A percentile compares a stretch with the other conserved stretches of the same genome.
These are phyloP conservation scores for Diadromus collaris DNA, from an alignment of 2,888 invertebrate genomes.

Conservation along the genomic window DNA sequence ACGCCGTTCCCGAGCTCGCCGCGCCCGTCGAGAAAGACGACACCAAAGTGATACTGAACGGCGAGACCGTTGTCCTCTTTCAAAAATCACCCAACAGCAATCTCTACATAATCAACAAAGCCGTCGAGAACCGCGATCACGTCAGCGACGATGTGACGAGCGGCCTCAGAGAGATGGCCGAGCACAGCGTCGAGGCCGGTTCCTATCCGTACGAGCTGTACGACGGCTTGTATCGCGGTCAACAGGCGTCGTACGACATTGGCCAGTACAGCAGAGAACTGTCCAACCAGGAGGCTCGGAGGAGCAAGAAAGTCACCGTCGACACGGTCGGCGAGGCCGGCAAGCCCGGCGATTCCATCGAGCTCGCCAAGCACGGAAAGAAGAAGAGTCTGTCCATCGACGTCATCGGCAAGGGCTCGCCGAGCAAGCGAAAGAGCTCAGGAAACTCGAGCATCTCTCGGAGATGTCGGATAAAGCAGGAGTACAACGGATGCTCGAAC, in stretches of 20 bases:
- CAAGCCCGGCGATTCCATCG: constrained; percentile 57
- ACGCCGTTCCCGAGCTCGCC: constrained; percentile 30
- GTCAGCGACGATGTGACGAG: constrained; percentile 66
- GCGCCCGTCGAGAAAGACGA: constrained; percentile 68
- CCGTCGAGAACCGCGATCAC: constrained; percentile 70
- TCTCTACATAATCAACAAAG: constrained; percentile 78
- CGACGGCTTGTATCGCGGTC: constrained; percentile 57
- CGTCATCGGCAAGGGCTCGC: constrained; percentile 52
- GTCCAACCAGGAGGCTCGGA: constrained; percentile 49
- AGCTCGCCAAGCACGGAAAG: constrained; percentile 60
- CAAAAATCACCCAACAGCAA: constrained; percentile 78
- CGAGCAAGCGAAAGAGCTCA: constrained; percentile 62
- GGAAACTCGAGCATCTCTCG: constrained; percentile 57
- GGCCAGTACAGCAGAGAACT: constrained; percentile 61
- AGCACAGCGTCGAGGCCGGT: constrained; percentile 54
- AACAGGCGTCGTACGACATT: constrained; percentile 58
- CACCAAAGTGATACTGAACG: constrained; percentile 76
- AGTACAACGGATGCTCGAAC: constrained; percentile 55
- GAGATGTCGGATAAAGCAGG: constrained; percentile 61
- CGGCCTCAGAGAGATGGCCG: constrained; percentile 56
- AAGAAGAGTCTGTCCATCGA: constrained; percentile 57
- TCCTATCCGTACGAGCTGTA: constrained; percentile 59
- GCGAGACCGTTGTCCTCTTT: constrained; percentile 76
- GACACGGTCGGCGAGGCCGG: constrained; percentile 56
- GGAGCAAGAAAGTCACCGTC: constrained; percentile 43